These are phyloP conservation scores for Synergus gifuensis DNA, from an alignment of 2,888 invertebrate genomes.

Conservation along the genomic window DNA sequence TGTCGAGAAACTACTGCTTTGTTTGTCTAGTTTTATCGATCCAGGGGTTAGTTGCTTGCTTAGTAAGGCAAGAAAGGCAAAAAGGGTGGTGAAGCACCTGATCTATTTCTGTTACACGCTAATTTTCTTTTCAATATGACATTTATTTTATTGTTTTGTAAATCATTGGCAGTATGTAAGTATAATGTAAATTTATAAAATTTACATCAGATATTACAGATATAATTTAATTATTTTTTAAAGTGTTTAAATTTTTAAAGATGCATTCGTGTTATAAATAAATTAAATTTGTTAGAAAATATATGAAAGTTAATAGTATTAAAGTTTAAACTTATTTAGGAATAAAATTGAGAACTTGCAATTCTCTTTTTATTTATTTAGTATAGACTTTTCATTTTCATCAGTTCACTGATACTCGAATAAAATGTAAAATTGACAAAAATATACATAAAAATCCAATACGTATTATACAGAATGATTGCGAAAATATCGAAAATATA, in stretches of 20 bases:
- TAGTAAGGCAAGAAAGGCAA: background rate
- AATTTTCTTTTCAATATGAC: background rate
- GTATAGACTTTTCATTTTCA: too few species aligned
- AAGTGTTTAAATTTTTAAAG: background rate
- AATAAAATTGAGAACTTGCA: background rate
- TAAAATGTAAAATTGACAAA: too few species aligned
- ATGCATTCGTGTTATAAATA: background rate
- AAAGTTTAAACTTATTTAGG: too few species aligned
- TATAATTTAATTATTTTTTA: background rate
- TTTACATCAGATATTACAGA: background rate
- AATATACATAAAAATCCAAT: too few species aligned
- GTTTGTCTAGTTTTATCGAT: constrained; percentile 26
- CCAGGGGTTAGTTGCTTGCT: background rate
- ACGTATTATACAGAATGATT: too few species aligned
- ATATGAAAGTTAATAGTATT: too few species aligned
- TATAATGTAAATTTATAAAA: background rate
- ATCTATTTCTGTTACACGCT: background rate
- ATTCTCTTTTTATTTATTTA: background rate
- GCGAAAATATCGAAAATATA: background rate
- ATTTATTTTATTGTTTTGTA: background rate
- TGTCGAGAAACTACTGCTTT: background rate
- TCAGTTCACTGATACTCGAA: too few species aligned
- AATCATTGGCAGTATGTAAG: background rate
- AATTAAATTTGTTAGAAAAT: background rate
- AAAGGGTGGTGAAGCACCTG: background rate